A percentile compares a stretch with the other conserved stretches of the same genome.
Evolutionary conservation across 2,888 invertebrate genomes (phyloP).

Genomic region (Aquatica leii): DNA sequence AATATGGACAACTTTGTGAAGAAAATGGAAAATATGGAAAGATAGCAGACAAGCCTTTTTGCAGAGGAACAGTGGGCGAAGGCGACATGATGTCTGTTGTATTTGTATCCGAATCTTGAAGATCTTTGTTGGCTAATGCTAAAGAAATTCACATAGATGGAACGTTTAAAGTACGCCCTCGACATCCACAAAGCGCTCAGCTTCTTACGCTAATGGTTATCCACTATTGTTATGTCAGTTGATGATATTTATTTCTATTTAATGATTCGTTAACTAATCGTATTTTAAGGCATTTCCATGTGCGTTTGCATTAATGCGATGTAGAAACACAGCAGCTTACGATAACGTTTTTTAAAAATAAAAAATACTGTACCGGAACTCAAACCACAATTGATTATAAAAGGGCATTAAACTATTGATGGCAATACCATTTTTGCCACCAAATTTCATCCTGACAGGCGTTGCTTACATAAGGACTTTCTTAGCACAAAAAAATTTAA

Average conservation of each 20-base stretch:
- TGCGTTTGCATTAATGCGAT: no score
- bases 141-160: constrained; percentile 2
- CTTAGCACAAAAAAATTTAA: no score
- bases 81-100: background rate
- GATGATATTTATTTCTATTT: no score
- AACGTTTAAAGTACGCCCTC: background rate
- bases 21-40: background rate
- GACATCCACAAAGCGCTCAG: no score
- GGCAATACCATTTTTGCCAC: no score
- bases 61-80: constrained; percentile 1
- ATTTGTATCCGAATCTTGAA: background rate
- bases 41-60: background rate
- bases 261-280: no score
- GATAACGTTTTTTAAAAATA: no score
- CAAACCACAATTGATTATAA: no score
- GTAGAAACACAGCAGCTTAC: no score
- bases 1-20: background rate
- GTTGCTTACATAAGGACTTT: background rate
- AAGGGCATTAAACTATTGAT: no score
- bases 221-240: constrained; percentile 1
- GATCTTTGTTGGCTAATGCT: background rate
- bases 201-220: constrained; percentile 1
- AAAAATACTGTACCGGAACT: no score
- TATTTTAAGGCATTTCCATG: no score
- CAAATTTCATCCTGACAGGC: background rate